Percentiles rank a stretch among this genome's conserved stretches.
Evolutionary conservation across 2,797 vertebrate species (phyloP).

Genomic region (Sylvilagus floridanus): DNA sequence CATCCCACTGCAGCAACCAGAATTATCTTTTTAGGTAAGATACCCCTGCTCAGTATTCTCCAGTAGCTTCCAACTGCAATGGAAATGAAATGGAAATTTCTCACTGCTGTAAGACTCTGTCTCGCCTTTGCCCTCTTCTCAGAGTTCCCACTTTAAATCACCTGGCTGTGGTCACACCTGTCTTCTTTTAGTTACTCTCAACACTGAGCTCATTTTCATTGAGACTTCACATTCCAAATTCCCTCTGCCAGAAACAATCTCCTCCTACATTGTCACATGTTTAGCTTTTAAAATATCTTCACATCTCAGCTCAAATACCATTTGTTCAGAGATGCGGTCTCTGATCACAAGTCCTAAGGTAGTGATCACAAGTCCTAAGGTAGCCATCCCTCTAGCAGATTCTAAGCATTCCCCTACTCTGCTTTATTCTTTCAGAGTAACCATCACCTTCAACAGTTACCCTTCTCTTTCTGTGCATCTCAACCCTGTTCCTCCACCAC

Average conservation of each 20-base stretch:
- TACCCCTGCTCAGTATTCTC: neutral
- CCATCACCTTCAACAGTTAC: neutral
- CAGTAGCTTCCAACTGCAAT: neutral
- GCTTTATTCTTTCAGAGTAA: neutral
- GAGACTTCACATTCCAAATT: neutral
- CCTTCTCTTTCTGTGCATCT: neutral
- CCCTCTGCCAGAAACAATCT: neutral
- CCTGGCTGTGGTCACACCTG: neutral
- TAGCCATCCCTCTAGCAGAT: neutral
- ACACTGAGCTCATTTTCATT: neutral
- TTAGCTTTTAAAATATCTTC: neutral
- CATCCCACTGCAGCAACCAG: neutral
- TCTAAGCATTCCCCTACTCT: neutral
- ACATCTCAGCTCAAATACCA: conserved; percentile 1
- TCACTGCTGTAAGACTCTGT: neutral
- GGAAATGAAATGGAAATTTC: neutral
- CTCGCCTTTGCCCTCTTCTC: neutral
- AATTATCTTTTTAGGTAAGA: neutral
- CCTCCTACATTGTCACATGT: neutral
- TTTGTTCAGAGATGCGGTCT: neutral
- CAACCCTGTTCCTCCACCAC: fast-evolving
- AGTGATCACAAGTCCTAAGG: neutral
- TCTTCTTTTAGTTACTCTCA: neutral
- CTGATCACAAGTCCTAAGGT: neutral
- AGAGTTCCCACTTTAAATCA: neutral